Conservation (phyloP, 2,797 vertebrate species). For the Syndactyla subalaris region DNA sequence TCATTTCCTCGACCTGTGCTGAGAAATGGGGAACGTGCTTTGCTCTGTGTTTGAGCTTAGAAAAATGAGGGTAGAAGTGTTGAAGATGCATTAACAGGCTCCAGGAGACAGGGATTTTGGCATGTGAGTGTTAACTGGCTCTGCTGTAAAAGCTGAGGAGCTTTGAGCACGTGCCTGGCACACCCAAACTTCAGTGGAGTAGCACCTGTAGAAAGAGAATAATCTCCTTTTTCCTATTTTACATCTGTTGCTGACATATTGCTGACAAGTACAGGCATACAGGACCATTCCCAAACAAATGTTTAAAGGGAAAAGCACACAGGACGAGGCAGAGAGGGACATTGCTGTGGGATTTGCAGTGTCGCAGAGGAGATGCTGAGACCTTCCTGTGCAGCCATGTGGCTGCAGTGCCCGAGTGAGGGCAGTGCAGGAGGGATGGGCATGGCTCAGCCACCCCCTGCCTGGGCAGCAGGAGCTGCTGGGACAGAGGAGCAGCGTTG, state of each 20-base stretch:
- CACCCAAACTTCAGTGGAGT: neutral
- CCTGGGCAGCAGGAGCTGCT: neutral
- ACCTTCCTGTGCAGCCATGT: fast-evolving
- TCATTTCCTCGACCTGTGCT: neutral
- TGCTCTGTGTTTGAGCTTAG: neutral
- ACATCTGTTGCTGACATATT: neutral
- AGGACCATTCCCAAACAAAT: too few species aligned
- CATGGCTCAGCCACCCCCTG: fast-evolving
- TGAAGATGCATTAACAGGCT: neutral
- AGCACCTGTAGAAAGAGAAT: neutral
- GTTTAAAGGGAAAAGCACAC: neutral
- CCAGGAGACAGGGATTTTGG: neutral
- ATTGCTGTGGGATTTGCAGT: neutral
- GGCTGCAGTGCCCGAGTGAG: neutral
- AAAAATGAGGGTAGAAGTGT: neutral
- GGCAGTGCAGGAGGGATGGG: fast-evolving
- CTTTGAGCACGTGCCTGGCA: neutral
- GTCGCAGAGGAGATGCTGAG: neutral
- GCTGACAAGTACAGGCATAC: too few species aligned
- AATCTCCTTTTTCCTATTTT: neutral
- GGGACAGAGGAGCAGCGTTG: neutral
- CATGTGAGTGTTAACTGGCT: neutral
- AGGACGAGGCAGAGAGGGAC: neutral
- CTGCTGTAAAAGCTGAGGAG: neutral
- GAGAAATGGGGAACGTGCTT: neutral